Conservation (phyloP, 2,797 vertebrate genomes). For the Peromyscus attwateri region DNA sequence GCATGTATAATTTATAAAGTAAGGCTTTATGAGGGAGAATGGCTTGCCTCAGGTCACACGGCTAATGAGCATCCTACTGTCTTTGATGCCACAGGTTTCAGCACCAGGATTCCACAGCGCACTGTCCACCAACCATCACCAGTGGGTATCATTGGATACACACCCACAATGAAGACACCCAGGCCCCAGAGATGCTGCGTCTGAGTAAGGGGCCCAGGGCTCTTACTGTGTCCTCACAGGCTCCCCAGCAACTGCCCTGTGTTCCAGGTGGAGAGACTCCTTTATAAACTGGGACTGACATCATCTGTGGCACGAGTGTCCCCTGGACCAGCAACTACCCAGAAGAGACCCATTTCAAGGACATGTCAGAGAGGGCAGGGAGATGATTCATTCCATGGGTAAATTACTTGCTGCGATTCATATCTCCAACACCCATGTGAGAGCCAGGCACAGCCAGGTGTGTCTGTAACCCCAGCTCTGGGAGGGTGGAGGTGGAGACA, state of each 20-base stretch:
- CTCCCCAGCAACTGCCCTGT: fast-evolving
- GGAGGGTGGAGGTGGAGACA: not conserved
- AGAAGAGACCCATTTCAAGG: not conserved
- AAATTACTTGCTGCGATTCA: too few species aligned
- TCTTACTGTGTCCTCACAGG: not conserved
- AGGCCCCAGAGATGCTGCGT: too few species aligned
- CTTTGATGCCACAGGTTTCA: not conserved
- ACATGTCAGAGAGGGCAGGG: too few species aligned
- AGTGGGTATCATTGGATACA: not conserved
- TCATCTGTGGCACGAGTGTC: not conserved
- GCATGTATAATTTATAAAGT: not conserved
- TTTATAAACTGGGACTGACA: not conserved
- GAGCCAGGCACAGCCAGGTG: not conserved
- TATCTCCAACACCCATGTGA: not conserved
- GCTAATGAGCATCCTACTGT: not conserved
- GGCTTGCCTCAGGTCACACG: not conserved
- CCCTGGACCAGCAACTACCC: fast-evolving
- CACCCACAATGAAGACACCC: not conserved
- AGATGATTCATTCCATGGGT: not conserved
- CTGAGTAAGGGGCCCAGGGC: too few species aligned
- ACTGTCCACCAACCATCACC: fast-evolving
- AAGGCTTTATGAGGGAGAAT: not conserved
- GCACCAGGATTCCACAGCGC: not conserved
- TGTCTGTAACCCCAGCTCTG: too few species aligned
- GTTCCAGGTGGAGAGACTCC: fast-evolving